Evolutionary conservation across 2,888 invertebrate genomes (phyloP).

Genomic region (Oscheius sp.): DNA sequence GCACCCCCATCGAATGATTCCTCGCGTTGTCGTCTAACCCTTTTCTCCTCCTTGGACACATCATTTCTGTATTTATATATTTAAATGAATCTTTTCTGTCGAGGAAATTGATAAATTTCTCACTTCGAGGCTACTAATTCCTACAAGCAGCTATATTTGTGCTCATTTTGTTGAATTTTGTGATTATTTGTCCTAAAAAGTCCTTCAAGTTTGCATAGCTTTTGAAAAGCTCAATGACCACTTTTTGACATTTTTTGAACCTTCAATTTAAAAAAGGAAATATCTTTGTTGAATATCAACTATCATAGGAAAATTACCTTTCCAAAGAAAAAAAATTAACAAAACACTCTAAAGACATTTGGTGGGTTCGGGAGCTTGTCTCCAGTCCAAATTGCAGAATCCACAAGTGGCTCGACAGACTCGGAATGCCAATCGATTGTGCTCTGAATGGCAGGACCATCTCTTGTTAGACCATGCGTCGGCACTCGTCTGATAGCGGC

Average conservation of each 20-base stretch:
- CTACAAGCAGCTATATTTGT: too few relatives aligned
- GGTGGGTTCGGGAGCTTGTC: slow-evolving; percentile 43
- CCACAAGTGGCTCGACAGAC: slow-evolving; percentile 53
- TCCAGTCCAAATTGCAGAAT: slow-evolving; percentile 51
- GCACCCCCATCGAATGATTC: not conserved
- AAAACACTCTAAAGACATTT: slow-evolving; percentile 36
- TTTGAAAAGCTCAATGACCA: too few relatives aligned
- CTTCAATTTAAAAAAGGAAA: too few relatives aligned
- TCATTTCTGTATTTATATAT: not conserved
- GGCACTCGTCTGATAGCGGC: slow-evolving; percentile 46
- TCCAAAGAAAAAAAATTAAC: not conserved
- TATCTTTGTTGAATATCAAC: too few relatives aligned
- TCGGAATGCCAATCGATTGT: slow-evolving; percentile 52
- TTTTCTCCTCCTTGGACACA: too few relatives aligned
- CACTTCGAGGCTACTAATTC: too few relatives aligned
- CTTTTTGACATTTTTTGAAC: too few relatives aligned
- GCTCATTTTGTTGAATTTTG: too few relatives aligned
- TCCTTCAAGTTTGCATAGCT: too few relatives aligned
- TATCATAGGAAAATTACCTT: slow-evolving; percentile 23
- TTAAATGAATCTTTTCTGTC: not conserved
- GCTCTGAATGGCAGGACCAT: slow-evolving; percentile 53
- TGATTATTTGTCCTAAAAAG: too few relatives aligned
- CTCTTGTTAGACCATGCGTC: slow-evolving; percentile 50
- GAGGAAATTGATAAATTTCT: too few relatives aligned
- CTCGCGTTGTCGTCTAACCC: not conserved